Conservation (phyloP, 2,888 invertebrate species). For the Xiphydria camelus region DNA sequence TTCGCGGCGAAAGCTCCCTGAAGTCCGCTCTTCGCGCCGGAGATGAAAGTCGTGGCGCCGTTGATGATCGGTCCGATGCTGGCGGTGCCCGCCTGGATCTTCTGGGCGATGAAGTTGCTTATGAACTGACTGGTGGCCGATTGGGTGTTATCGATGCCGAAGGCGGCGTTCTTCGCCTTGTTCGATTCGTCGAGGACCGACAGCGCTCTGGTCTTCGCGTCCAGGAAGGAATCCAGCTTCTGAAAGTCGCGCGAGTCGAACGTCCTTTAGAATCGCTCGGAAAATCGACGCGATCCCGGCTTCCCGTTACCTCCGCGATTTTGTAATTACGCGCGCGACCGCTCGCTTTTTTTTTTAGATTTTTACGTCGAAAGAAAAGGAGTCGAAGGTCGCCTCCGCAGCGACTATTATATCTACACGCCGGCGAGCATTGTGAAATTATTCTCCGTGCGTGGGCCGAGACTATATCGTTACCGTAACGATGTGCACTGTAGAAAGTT, state of each 20-base stretch:
- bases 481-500: constrained; percentile 15
- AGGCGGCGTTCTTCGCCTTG: constrained; percentile 75
- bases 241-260: constrained; percentile 58
- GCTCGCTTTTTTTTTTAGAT: too few relatives aligned
- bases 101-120: constrained; percentile 69
- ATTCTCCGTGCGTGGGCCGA: too few relatives aligned
- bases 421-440: too few relatives aligned
- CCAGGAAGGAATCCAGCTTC: constrained; percentile 83
- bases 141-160: constrained; percentile 71
- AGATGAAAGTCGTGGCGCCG: constrained; percentile 64
- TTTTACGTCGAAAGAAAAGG: too few relatives aligned
- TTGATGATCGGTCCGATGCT: constrained; percentile 64
- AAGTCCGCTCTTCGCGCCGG: constrained; percentile 40
- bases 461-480: too few relatives aligned
- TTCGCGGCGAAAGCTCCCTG: constrained; percentile 44
- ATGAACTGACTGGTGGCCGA: constrained; percentile 65
- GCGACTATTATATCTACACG: too few relatives aligned
- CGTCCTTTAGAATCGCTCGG: too few relatives aligned
- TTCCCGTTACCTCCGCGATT: too few relatives aligned
- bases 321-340: too few relatives aligned
- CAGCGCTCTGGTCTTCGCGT: constrained; percentile 75
- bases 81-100: constrained; percentile 68
- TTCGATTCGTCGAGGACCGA: constrained; percentile 72
- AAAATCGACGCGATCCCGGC: too few relatives aligned
- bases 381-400: too few relatives aligned